A percentile compares a stretch with the other conserved stretches of the same genome.
Conservation (phyloP, 2,888 invertebrate species). For the Temnothorax unifasciatus region DNA sequence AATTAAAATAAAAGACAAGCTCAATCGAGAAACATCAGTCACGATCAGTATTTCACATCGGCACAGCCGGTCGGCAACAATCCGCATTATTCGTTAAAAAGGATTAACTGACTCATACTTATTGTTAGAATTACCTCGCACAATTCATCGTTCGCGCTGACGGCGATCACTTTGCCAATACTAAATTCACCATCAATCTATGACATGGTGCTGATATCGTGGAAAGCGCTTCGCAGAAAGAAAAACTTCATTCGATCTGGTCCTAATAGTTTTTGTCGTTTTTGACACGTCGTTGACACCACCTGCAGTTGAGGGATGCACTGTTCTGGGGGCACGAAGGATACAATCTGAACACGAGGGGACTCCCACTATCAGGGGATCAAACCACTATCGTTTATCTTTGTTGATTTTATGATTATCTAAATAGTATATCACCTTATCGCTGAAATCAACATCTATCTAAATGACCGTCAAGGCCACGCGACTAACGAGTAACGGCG, state of each 20-base stretch:
- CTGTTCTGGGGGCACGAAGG: not conserved
- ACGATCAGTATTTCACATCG: not conserved
- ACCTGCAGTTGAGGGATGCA: not conserved
- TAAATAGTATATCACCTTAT: too few relatives aligned
- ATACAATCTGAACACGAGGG: not conserved
- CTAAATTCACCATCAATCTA: conserved; percentile 30
- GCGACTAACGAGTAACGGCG: conserved; percentile 12
- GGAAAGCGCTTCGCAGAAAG: conserved; percentile 4
- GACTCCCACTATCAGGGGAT: too few relatives aligned
- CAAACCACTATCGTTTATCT: conserved; percentile 27
- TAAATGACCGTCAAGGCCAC: too few relatives aligned
- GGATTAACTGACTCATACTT: not conserved
- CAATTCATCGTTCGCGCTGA: conserved; percentile 62
- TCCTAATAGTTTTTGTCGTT: not conserved
- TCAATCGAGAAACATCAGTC: not conserved
- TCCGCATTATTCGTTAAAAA: not conserved
- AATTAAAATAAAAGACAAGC: not conserved
- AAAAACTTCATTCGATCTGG: not conserved
- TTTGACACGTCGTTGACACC: not conserved
- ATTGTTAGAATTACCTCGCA: conserved; percentile 64
- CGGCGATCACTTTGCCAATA: conserved; percentile 61
- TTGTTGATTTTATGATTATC: conserved; percentile 31
- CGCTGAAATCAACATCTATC: too few relatives aligned
- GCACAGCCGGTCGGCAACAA: not conserved
- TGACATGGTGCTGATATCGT: conserved; percentile 57